These are phyloP conservation scores for Henicopernis longicauda DNA, from an alignment of 2,113 vertebrate species.

Conservation along the genomic window DNA sequence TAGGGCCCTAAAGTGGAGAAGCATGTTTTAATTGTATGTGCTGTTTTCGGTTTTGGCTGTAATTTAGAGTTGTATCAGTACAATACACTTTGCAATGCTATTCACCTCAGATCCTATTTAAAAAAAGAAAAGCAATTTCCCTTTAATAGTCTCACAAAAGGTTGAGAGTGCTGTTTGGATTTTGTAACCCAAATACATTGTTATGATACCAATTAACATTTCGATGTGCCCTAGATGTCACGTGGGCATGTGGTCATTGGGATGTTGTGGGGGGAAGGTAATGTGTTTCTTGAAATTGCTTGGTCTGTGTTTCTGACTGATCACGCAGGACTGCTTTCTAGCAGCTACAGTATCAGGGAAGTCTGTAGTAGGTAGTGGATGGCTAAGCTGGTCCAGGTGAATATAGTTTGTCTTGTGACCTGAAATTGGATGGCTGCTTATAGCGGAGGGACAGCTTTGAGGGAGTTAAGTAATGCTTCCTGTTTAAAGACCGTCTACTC, in stretches of 20 bases:
- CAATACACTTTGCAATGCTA: neutral
- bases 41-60: neutral
- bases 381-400: neutral
- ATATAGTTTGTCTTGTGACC: neutral
- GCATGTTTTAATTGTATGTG: neutral
- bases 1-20: neutral
- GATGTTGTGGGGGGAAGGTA: neutral
- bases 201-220: neutral
- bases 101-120: neutral
- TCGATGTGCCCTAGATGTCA: neutral
- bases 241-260: neutral
- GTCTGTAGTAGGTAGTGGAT: neutral
- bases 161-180: neutral
- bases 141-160: neutral
- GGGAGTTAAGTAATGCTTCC: neutral
- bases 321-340: neutral
- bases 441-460: neutral
- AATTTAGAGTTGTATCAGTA: neutral
- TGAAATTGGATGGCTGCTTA: neutral
- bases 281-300: neutral
- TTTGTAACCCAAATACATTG: neutral
- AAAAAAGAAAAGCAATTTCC: neutral
- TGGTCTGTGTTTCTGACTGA: neutral
- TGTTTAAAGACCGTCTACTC: neutral
- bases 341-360: neutral